Evolutionary conservation across 2,797 vertebrate species (phyloP).

Genomic region (Brachyrhaphis roseni): DNA sequence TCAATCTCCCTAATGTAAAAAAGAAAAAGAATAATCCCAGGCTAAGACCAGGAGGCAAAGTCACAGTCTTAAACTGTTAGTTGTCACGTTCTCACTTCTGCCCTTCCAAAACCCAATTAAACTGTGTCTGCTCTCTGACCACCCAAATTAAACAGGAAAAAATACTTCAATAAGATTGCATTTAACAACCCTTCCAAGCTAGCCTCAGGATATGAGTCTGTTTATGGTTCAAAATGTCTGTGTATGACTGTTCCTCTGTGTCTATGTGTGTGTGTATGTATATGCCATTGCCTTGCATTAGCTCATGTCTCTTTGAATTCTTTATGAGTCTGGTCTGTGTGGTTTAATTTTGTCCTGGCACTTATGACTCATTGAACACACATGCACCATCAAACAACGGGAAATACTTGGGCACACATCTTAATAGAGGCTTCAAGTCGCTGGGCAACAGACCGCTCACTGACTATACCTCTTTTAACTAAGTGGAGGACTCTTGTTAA

Average conservation of each 20-base stretch:
- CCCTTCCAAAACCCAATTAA: background rate
- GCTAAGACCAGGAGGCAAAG: background rate
- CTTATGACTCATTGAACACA: conserved; percentile 51
- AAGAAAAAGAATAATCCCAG: background rate
- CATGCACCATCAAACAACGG: conserved; percentile 25
- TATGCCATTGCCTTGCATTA: conserved; percentile 28
- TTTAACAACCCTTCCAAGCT: conserved; percentile 26
- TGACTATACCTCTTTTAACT: conserved; percentile 43
- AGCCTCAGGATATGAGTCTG: conserved; percentile 29
- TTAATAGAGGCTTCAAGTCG: conserved; percentile 46
- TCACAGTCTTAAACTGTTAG: background rate
- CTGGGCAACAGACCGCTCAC: conserved; percentile 54
- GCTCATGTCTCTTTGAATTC: conserved; percentile 51
- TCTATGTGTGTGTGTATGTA: conserved; percentile 1
- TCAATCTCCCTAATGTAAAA: background rate
- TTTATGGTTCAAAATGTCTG: conserved; percentile 9
- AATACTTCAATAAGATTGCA: conserved; percentile 2
- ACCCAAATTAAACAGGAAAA: conserved; percentile 3
- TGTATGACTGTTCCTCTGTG: background rate
- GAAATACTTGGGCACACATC: conserved; percentile 36
- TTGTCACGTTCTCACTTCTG: background rate
- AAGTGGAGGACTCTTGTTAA: conserved; percentile 57
- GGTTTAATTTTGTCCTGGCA: conserved; percentile 58
- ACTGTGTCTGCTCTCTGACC: conserved; percentile 2
- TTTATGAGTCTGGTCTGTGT: conserved; percentile 55